A percentile compares a stretch with the other conserved stretches of the same genome.
phyloP scores from a whole-genome alignment of 2,888 invertebrate genomes.

The Trachelus tabidus region DNA sequence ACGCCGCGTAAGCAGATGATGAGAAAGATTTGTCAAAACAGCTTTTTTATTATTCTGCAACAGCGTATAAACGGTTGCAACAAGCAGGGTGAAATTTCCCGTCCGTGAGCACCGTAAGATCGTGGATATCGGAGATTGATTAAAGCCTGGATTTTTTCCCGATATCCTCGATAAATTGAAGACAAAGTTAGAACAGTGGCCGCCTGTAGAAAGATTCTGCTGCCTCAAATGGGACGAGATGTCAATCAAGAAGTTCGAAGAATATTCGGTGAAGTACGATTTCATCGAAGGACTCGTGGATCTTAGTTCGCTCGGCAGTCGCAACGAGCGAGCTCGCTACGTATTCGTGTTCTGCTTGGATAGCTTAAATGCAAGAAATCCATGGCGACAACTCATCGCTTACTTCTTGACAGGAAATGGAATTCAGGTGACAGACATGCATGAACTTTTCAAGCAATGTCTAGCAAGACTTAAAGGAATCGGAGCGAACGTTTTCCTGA shows the following conservation, averaged over 20 bases:
- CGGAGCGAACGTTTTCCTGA: constrained; percentile 11
- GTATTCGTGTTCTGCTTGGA: constrained; percentile 25
- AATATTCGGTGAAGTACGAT: constrained; percentile 17
- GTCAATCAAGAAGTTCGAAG: too few species aligned
- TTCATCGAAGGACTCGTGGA: constrained; percentile 28
- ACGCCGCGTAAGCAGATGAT: constrained; percentile 3
- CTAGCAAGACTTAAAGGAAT: constrained; percentile 6
- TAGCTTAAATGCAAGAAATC: constrained; percentile 22
- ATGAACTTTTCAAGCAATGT: constrained; percentile 5
- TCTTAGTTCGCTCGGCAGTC: constrained; percentile 20
- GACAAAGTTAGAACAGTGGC: constrained; percentile 4
- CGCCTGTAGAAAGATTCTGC: too few species aligned
- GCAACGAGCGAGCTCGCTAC: constrained; percentile 15
- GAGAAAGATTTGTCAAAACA: constrained; percentile 20
- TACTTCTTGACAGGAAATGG: constrained; percentile 22
- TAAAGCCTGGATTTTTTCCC: constrained; percentile 23
- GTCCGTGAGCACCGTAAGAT: constrained; percentile 16
- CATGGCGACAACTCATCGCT: constrained; percentile 25
- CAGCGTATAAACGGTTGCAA: constrained; percentile 15
- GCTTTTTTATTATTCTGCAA: constrained; percentile 17
- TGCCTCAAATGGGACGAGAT: too few species aligned
- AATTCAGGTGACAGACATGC: constrained; percentile 3
- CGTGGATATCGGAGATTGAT: constrained; percentile 25
- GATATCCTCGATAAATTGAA: constrained; percentile 11
- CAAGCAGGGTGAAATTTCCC: constrained; percentile 26